phyloP scores from a whole-genome alignment of 1,140 invertebrate species.

The Aphidius ervi region DNA sequence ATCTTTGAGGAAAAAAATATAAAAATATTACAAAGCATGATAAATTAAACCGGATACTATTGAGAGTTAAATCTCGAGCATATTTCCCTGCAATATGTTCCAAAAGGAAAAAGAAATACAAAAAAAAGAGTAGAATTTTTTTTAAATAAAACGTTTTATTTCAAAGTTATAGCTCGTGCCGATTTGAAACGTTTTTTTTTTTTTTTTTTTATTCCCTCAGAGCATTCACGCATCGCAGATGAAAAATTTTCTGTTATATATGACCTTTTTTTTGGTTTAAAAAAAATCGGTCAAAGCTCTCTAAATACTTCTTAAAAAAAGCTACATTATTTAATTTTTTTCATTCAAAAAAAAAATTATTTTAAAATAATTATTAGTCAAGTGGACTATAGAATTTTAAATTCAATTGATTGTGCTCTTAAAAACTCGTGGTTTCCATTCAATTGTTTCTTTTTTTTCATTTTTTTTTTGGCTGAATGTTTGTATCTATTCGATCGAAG shows the following conservation, averaged over 20 bases:
- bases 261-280: too few relatives aligned
- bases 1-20: constrained; percentile 14
- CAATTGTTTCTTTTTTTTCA: too few relatives aligned
- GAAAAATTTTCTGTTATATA: background rate
- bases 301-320: too few relatives aligned
- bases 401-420: too few relatives aligned
- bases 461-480: too few relatives aligned
- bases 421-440: too few relatives aligned
- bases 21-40: constrained; percentile 20
- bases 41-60: constrained; percentile 37
- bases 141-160: constrained; percentile 1
- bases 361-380: too few relatives aligned
- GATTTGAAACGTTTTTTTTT: constrained; percentile 12
- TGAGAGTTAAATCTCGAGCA: constrained; percentile 22
- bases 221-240: constrained; percentile 12
- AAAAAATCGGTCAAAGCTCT: too few relatives aligned
- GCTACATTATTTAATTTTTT: too few relatives aligned
- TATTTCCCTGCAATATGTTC: constrained; percentile 32
- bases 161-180: constrained; percentile 21
- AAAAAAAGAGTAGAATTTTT: background rate
- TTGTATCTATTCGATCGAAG: too few relatives aligned
- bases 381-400: too few relatives aligned
- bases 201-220: constrained; percentile 6
- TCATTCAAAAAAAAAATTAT: too few relatives aligned
- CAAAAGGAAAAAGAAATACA: constrained; percentile 2